Percentiles rank a stretch among this genome's conserved stretches.
Evolutionary conservation across 2,888 invertebrate genomes (phyloP).

Genomic region (Leucophenga maculata): DNA sequence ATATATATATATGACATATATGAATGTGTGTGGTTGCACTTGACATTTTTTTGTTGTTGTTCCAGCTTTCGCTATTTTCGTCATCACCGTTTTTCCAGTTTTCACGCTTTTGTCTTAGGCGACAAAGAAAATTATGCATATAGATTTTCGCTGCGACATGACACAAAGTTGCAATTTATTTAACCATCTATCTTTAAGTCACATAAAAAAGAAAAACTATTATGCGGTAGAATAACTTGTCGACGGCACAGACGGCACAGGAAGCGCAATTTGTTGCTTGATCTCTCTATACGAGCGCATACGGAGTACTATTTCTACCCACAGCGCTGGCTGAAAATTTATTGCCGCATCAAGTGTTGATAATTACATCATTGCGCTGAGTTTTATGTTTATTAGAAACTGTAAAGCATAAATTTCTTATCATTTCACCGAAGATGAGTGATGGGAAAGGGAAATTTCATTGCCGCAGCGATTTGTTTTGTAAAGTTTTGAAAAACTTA

Average conservation of each 20-base stretch:
- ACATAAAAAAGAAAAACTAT: background rate
- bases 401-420: slow-evolving; percentile 15
- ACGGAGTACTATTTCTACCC: too few species aligned
- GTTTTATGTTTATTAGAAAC: slow-evolving; percentile 26
- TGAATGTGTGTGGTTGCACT: background rate
- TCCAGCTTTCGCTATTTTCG: slow-evolving; percentile 1
- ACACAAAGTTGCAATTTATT: background rate
- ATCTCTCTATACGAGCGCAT: background rate
- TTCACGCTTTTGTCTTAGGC: background rate
- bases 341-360: slow-evolving; percentile 1
- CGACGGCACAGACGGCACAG: slow-evolving; percentile 14
- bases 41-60: slow-evolving; percentile 10
- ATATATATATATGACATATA: too few species aligned
- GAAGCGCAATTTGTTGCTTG: slow-evolving; percentile 10
- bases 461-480: too few species aligned
- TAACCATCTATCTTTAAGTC: background rate
- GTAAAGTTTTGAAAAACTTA: background rate
- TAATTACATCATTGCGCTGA: slow-evolving; percentile 16
- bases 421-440: background rate
- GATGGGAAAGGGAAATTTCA: slow-evolving; percentile 16
- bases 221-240: too few species aligned
- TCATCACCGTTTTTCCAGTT: background rate
- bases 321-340: background rate
- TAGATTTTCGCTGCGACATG: slow-evolving; percentile 4
- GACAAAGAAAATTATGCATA: background rate